phyloP scores from a whole-genome alignment of 2,113 vertebrate genomes.

The Psophia crepitans region DNA sequence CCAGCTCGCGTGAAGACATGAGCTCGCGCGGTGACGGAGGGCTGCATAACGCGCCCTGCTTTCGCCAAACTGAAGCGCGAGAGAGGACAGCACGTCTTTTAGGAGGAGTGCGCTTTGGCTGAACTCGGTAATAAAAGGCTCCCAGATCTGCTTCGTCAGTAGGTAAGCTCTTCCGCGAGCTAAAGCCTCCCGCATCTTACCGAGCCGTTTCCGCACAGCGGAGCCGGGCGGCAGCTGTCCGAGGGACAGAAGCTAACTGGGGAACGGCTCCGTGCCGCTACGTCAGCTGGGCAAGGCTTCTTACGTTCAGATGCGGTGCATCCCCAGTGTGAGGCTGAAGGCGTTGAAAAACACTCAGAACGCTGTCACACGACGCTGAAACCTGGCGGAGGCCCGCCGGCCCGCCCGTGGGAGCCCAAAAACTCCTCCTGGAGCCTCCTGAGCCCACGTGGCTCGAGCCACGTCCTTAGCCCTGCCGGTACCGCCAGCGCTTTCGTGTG shows the following conservation, averaged over 20 bases:
- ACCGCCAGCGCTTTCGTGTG: neutral
- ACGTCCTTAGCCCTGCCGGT: accelerated
- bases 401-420: neutral
- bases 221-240: neutral
- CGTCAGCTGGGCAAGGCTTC: neutral
- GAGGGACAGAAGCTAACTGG: neutral
- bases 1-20: neutral
- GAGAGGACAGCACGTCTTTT: neutral
- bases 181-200: neutral
- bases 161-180: neutral
- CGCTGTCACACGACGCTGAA: accelerated
- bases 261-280: neutral
- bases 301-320: neutral
- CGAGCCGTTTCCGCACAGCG: accelerated
- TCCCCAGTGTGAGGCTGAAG: neutral
- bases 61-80: neutral
- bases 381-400: neutral
- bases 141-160: neutral
- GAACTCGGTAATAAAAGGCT: neutral
- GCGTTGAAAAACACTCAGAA: neutral
- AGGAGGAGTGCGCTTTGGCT: accelerated
- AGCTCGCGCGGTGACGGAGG: accelerated
- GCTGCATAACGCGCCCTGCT: neutral
- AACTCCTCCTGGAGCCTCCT: accelerated
- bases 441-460: neutral